These are phyloP conservation scores for Rhincodon typus DNA, from an alignment of 2,797 vertebrate species.

Conservation along the genomic window DNA sequence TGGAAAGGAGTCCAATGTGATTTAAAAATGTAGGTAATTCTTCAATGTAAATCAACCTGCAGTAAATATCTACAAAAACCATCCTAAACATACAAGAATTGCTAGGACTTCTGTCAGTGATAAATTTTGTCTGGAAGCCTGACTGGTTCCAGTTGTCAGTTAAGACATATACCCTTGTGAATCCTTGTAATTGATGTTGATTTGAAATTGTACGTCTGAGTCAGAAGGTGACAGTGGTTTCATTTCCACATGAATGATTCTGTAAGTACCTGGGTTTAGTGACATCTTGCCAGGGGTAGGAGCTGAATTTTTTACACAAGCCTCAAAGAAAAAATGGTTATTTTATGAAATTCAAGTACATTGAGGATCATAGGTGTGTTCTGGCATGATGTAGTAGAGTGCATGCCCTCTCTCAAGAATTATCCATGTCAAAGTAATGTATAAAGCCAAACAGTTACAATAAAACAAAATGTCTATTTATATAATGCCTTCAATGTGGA, in stretches of 20 bases:
- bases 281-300: background rate
- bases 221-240: background rate
- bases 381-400: background rate
- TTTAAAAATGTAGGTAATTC: background rate
- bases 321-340: background rate
- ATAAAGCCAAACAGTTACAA: background rate
- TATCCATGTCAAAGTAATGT: background rate
- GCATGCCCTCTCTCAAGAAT: no score
- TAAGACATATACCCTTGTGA: background rate
- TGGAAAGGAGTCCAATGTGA: background rate
- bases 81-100: background rate
- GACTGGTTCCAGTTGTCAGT: background rate
- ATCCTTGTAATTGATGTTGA: background rate
- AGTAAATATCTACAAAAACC: background rate
- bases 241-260: background rate
- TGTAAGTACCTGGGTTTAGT: background rate
- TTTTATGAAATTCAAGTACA: background rate
- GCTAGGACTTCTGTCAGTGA: background rate
- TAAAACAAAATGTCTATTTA: constrained; percentile 10
- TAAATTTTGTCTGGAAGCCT: background rate
- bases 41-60: background rate
- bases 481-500: background rate
- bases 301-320: background rate
- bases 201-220: constrained; percentile 7
- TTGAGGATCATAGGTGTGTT: background rate